phyloP scores from a whole-genome alignment of 2,888 invertebrate genomes.

The Schizaphis graminum region DNA sequence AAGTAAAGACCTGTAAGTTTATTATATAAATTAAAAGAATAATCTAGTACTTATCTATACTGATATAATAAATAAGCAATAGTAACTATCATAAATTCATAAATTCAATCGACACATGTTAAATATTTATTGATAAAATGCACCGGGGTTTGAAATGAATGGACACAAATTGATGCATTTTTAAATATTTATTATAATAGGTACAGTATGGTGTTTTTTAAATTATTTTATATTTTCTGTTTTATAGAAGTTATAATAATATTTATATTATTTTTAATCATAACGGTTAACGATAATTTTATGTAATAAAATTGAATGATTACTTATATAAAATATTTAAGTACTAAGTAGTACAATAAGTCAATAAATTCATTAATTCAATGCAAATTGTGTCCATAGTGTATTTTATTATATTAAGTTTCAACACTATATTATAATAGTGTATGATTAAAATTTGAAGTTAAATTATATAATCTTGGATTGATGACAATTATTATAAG shows the following conservation, averaged over 20 bases:
- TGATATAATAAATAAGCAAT: background rate
- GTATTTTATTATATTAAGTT: background rate
- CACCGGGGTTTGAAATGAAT: background rate
- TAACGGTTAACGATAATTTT: background rate
- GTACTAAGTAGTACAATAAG: background rate
- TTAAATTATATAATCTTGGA: background rate
- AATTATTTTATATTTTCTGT: background rate
- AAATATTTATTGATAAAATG: background rate
- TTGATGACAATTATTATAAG: background rate
- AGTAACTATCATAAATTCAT: background rate
- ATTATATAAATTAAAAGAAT: background rate
- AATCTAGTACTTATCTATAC: background rate
- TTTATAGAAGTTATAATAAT: background rate
- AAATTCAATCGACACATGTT: background rate
- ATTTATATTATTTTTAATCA: background rate
- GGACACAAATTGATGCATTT: background rate
- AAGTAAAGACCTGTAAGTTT: background rate
- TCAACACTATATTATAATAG: background rate
- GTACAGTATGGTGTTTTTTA: background rate
- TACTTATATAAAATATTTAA: background rate
- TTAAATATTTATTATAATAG: background rate
- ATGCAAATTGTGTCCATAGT: background rate
- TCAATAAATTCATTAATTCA: too few relatives aligned
- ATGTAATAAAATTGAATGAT: background rate
- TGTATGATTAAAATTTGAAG: background rate